phyloP scores from a whole-genome alignment of 2,888 invertebrate species.

The Agriopis marginaria region DNA sequence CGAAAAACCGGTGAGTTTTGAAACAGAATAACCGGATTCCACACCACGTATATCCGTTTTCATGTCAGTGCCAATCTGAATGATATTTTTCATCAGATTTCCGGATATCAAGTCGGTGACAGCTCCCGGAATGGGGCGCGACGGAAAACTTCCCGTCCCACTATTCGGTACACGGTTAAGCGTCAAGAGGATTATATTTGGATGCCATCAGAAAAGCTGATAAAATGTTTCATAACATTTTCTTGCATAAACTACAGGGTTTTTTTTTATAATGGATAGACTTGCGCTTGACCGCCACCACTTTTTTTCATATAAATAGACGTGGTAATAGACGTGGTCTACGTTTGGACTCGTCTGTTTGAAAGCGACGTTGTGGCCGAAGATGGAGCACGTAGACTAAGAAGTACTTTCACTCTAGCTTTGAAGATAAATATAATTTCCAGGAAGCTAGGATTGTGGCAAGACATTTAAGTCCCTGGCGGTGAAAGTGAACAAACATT shows the following conservation, averaged over 20 bases:
- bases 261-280: too few relatives aligned
- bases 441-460: too few relatives aligned
- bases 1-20: neutral
- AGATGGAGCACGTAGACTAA: too few relatives aligned
- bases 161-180: slow-evolving; percentile 8
- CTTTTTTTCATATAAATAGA: too few relatives aligned
- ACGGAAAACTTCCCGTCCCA: slow-evolving; percentile 11
- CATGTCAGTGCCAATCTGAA: slow-evolving; percentile 19
- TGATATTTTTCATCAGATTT: slow-evolving; percentile 26
- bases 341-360: too few relatives aligned
- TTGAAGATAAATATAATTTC: too few relatives aligned
- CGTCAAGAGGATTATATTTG: slow-evolving; percentile 9
- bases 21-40: slow-evolving; percentile 14
- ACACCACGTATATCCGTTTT: slow-evolving; percentile 5
- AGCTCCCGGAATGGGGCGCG: slow-evolving; percentile 7
- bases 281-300: too few relatives aligned
- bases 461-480: too few relatives aligned
- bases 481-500: too few relatives aligned
- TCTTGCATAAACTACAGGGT: neutral
- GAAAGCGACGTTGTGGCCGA: too few relatives aligned
- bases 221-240: neutral
- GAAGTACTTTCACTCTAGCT: too few relatives aligned
- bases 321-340: too few relatives aligned
- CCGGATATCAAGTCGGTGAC: slow-evolving; percentile 15
- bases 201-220: neutral